Base-by-base conservation (phyloP, 2,888 invertebrate genomes). In the Drosophila borealis region DNA sequence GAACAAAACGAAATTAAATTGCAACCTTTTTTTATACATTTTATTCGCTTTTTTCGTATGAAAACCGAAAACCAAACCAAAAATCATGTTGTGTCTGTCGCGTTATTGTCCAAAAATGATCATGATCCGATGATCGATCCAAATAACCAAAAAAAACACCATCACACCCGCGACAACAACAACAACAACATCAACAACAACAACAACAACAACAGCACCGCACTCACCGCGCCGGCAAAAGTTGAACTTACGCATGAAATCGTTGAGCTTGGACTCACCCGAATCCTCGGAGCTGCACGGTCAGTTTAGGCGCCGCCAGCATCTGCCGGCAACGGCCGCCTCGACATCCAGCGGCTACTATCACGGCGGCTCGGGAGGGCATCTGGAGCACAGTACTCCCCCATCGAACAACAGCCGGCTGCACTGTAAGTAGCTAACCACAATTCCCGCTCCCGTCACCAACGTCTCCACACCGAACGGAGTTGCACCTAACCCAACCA, bases 231-330 rank as follows among this genome's bases (percentile, higher is more conserved):
- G 98, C 92, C 96, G 98, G 74, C 98, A 98, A 94, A 97, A 98
- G 94, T 94, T 98, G 93, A 98, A 98, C 94, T 95, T 98, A 93
- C 95, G 98, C 92, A 98, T 98, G 98, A 98, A 99, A 95, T 98
- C 98, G 92, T 95, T 98, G 89, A 98, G 98, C 73, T 94, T 98
- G 95, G 98, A 98, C 93, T 98, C 98, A 36, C 98, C 98, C 74
- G 98, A 98, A 93, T 97, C 97, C 88, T 96, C 97, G 70, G 97
- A 97, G 92, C 93, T 94, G 90, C 96, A 96, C 91, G 95, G 94
- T 41, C 95, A 96, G 89, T 92, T 92, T 70, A 94, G 97, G 88
- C 94, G 97, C 46, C 95, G 96, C 57, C 95, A 93, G 69, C 95
- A 94, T 63, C 91, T 83, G 77, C 91, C 92, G 94, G 94, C 50